Evolutionary conservation across 2,888 invertebrate genomes (phyloP).

Genomic region (Carabus problematicus): DNA sequence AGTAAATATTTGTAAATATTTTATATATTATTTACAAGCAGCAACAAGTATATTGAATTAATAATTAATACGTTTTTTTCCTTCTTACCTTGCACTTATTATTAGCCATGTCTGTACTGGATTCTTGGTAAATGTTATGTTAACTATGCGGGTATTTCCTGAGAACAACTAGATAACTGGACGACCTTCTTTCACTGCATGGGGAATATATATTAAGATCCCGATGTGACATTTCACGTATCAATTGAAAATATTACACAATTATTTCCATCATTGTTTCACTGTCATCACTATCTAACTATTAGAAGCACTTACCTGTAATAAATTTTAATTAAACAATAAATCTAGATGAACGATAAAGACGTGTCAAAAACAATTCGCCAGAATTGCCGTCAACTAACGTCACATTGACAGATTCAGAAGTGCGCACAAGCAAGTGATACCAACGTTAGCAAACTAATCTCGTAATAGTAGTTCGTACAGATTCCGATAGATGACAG

Average conservation of each 20-base stretch:
- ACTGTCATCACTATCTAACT: neutral
- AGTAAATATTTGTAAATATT: neutral
- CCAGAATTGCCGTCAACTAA: constrained; percentile 30
- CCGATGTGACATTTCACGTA: no score
- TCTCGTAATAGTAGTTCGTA: neutral
- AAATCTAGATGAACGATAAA: constrained; percentile 21
- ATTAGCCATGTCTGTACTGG: constrained; percentile 45
- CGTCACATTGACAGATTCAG: constrained; percentile 38
- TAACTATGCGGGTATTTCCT: constrained; percentile 25
- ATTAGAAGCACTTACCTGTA: constrained; percentile 21
- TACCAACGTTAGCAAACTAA: no score
- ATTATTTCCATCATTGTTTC: no score
- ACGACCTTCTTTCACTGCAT: constrained; percentile 33
- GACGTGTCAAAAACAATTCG: constrained; percentile 40
- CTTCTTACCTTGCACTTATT: constrained; percentile 48
- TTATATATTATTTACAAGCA: constrained; percentile 7
- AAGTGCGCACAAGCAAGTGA: neutral
- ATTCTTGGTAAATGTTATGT: neutral
- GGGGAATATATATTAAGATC: neutral
- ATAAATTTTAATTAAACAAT: constrained; percentile 13
- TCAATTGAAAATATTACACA: no score
- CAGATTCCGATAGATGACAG: constrained; percentile 19
- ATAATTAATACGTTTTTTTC: neutral
- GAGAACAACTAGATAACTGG: constrained; percentile 20
- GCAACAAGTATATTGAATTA: constrained; percentile 13